Percentiles rank a stretch among this genome's conserved stretches.
Conservation (phyloP, 2,888 invertebrate genomes). For the Fragum whitleyi region DNA sequence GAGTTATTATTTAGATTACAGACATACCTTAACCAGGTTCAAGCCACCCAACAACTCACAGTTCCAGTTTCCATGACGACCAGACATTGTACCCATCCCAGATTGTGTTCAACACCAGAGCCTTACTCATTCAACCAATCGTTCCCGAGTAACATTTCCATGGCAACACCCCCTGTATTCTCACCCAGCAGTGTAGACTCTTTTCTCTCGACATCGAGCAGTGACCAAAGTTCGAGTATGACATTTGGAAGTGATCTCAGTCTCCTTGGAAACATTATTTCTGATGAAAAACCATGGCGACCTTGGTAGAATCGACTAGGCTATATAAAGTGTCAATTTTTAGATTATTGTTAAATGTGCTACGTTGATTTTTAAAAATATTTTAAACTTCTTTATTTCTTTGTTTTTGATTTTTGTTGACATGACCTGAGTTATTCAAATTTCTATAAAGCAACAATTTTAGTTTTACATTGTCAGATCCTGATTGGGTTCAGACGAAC, state of each 20-base stretch:
- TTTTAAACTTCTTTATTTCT: too few species aligned
- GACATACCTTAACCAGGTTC: neutral
- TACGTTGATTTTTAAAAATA: constrained; percentile 6
- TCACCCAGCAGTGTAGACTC: neutral
- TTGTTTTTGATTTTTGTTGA: too few species aligned
- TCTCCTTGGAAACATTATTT: constrained; percentile 18
- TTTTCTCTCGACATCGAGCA: neutral
- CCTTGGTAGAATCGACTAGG: neutral
- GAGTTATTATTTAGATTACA: neutral
- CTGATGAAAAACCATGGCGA: constrained; percentile 13
- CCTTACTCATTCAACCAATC: neutral
- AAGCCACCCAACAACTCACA: neutral
- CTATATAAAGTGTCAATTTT: neutral
- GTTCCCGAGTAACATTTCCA: neutral
- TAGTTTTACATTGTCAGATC: too few species aligned
- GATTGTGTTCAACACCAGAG: constrained; percentile 12
- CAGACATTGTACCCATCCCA: neutral
- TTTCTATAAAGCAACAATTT: too few species aligned
- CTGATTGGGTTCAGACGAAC: too few species aligned
- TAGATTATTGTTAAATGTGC: constrained; percentile 1
- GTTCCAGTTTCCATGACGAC: too few species aligned
- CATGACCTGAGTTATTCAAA: too few species aligned
- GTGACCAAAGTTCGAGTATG: neutral
- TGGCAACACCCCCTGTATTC: neutral
- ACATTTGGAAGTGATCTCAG: neutral